Evolutionary conservation across 1,140 invertebrate genomes (phyloP), one percentile per base, ranked within the genome.

Genomic region (Pseudachorutes palmiensis): DNA sequence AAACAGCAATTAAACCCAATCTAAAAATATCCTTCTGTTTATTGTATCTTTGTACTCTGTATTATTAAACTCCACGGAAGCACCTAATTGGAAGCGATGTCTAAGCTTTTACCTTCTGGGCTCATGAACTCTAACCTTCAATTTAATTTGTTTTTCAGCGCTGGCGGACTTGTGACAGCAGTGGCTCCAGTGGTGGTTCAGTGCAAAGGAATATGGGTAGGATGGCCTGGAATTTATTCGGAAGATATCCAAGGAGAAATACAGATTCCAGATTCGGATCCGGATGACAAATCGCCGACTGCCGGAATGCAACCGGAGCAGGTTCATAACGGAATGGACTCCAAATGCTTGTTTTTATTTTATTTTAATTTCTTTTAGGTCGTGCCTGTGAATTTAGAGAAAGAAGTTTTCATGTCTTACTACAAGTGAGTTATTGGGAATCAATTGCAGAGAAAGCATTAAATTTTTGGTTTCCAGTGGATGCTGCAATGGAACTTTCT

Each of bases 131-230:
- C n/a, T n/a, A n/a, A n/a, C n/a, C n/a, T n/a, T n/a, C n/a, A n/a
- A n/a, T n/a, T n/a, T n/a, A n/a, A n/a, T n/a, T n/a, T n/a, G n/a
- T n/a, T 70, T 74, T 72, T 9, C 66, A 79, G 78, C 66, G 91
- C 90, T 75, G 91, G 91, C 65, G 91, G 91, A 67, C 79, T 94
- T 64, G 91, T 94, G 16, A 94, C 91, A 2, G 91, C 91, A 2
- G 90, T 94, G 19, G 91, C 90, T 48, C 90, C 91, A 0, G 90
- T 93, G 5, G 90, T 93, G 1, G 88, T 92, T 65, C 85, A 86
- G 72, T 86, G 88, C 66, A 85, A 85, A 74, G 91, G 91, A 29
- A 82, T 91, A 26, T 94, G 91, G 91, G 89, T 94, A 59, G 91
- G 91, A 69, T 93, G 91, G 91, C 87, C 91, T 0, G 91, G 91